Conservation (phyloP, 92 coral and sea anemone species). For the Parazoanthus atlanticus region DNA sequence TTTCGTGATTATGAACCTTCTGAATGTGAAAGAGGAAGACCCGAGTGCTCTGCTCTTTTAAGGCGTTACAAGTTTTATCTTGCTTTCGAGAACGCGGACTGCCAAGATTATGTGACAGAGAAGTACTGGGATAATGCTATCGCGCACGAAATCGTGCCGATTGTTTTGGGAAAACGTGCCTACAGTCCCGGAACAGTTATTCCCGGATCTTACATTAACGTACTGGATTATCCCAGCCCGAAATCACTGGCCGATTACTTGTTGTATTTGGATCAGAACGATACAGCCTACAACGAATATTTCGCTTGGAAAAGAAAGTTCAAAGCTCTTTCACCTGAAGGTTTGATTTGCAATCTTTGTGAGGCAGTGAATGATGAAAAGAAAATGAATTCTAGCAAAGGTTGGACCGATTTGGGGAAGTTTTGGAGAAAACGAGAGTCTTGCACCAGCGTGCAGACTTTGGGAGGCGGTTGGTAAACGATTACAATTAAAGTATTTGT, state of each 20-base stretch:
- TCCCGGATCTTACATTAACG: conserved; percentile 74
- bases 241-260: conserved; percentile 61
- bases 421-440: neutral
- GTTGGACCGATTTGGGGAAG: neutral
- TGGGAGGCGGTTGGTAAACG: neutral
- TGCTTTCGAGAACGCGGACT: conserved; percentile 66
- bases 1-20: too few species aligned
- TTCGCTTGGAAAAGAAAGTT: conserved; percentile 62
- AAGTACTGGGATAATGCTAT: conserved; percentile 67
- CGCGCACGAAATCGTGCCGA: conserved; percentile 47
- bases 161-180: conserved; percentile 62
- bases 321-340: neutral
- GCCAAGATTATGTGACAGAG: conserved; percentile 70
- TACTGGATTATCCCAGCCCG: conserved; percentile 66
- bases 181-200: conserved; percentile 54
- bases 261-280: conserved; percentile 64
- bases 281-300: conserved; percentile 68
- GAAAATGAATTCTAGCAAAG: neutral
- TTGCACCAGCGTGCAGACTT: neutral
- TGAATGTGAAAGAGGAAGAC: neutral
- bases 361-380: conserved; percentile 30
- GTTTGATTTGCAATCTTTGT: conserved; percentile 44
- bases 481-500: too few species aligned
- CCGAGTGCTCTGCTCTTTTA: neutral
- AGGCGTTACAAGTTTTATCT: conserved; percentile 64